These are phyloP conservation scores for Drosophila paramelanica DNA, from an alignment of 2,888 invertebrate species.

Conservation along the genomic window DNA sequence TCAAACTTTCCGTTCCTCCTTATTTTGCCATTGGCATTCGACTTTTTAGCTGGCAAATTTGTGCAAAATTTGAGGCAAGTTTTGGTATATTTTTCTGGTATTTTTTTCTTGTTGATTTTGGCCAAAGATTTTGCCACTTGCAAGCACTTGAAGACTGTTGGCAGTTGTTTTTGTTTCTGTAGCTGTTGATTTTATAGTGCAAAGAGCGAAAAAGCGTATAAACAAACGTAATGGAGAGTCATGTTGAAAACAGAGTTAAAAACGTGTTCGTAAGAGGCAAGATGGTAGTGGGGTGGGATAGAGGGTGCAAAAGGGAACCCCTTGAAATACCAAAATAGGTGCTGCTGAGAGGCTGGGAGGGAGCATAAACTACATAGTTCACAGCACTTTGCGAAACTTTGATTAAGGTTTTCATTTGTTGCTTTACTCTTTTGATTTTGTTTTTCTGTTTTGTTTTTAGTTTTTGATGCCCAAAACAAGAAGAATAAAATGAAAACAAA, in stretches of 20 bases:
- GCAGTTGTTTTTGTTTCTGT: conserved; percentile 34
- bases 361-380: conserved; percentile 74
- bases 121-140: conserved; percentile 66
- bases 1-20: background rate
- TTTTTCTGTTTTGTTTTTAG: conserved; percentile 34
- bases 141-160: conserved; percentile 66
- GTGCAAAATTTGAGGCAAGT: conserved; percentile 42
- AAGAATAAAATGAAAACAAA: conserved; percentile 1
- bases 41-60: conserved; percentile 60
- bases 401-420: conserved; percentile 79
- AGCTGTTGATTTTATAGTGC: conserved; percentile 74
- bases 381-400: conserved; percentile 79
- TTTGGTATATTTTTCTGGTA: conserved; percentile 27
- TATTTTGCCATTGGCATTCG: conserved; percentile 36
- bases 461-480: conserved; percentile 12
- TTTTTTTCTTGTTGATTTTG: conserved; percentile 18
- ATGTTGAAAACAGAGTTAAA: conserved; percentile 45
- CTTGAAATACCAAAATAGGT: conserved; percentile 23
- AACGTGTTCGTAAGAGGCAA: conserved; percentile 37
- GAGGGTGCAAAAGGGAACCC: background rate
- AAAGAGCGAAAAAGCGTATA: conserved; percentile 74
- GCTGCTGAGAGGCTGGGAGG: background rate
- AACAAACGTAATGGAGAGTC: conserved; percentile 78
- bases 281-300: background rate
- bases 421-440: conserved; percentile 42